These are phyloP conservation scores for Cardiocondyla obscurior DNA, from an alignment of 1,140 invertebrate genomes.

Conservation along the genomic window DNA sequence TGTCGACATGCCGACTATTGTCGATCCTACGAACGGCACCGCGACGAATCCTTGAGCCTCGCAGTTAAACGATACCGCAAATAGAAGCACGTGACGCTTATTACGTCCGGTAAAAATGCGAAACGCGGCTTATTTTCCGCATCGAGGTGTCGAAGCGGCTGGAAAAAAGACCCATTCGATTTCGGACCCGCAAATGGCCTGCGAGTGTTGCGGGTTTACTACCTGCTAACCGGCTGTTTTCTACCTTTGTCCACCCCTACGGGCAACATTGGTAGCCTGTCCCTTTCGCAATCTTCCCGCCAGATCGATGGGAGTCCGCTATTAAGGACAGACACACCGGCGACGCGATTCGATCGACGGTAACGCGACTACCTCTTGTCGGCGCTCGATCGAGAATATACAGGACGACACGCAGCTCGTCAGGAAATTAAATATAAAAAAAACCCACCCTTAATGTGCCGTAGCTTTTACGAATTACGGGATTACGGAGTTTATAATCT, in stretches of 20 bases:
- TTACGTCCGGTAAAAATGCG: too few relatives aligned
- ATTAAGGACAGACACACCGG: slow-evolving; percentile 52
- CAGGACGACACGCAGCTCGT: background rate
- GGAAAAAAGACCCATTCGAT: too few relatives aligned
- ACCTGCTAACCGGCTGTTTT: background rate
- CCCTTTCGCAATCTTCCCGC: slow-evolving; percentile 40
- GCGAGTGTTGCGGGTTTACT: background rate
- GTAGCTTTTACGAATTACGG: background rate
- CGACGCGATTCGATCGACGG: slow-evolving; percentile 49
- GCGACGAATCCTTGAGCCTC: background rate
- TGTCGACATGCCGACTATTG: slow-evolving; percentile 2
- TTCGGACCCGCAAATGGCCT: background rate
- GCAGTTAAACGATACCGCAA: background rate
- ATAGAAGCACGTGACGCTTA: background rate
- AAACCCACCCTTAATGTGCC: background rate
- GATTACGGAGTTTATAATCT: background rate
- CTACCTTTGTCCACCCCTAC: slow-evolving; percentile 25
- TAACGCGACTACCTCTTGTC: slow-evolving; percentile 26
- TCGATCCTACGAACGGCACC: background rate
- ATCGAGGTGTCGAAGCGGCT: too few relatives aligned
- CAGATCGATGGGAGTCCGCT: slow-evolving; percentile 47
- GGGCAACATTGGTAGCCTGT: slow-evolving; percentile 28
- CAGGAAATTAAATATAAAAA: slow-evolving; percentile 1
- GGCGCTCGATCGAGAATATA: slow-evolving; percentile 13
- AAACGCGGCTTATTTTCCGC: too few relatives aligned